phyloP scores from a whole-genome alignment of 1,140 invertebrate genomes.

The Rhizoglyphus robini region DNA sequence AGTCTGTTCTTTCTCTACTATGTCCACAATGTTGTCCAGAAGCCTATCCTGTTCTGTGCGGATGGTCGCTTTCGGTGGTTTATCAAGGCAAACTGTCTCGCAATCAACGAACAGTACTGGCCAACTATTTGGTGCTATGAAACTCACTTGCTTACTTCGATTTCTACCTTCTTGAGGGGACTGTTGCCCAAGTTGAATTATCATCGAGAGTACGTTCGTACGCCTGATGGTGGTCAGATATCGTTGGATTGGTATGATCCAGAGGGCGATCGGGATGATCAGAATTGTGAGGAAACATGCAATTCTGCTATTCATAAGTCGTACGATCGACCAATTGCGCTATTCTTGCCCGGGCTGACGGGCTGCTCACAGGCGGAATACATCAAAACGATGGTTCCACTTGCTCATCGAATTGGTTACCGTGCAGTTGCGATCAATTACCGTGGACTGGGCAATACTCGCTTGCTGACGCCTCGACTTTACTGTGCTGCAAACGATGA shows the following conservation, averaged over 20 bases:
- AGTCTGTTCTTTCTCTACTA: conserved; percentile 38
- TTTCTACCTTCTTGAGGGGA: conserved; percentile 55
- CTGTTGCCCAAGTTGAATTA: conserved; percentile 42
- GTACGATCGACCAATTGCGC: conserved; percentile 43
- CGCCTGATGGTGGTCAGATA: conserved; percentile 69
- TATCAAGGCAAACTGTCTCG: conserved; percentile 49
- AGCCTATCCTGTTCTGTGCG: conserved; percentile 30
- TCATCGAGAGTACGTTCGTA: conserved; percentile 52
- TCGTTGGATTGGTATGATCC: conserved; percentile 56
- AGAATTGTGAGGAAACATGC: not conserved
- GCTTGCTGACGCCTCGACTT: conserved; percentile 53
- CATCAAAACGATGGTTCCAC: conserved; percentile 57
- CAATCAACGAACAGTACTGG: conserved; percentile 60
- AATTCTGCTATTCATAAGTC: conserved; percentile 29
- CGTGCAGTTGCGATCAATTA: conserved; percentile 30
- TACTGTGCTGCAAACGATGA: conserved; percentile 69
- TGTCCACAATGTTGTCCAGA: conserved; percentile 37
- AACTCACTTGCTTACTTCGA: conserved; percentile 59
- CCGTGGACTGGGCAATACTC: conserved; percentile 23
- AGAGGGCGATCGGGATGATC: conserved; percentile 21
- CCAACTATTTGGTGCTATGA: conserved; percentile 75
- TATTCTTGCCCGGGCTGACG: conserved; percentile 63
- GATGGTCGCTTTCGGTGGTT: conserved; percentile 50
- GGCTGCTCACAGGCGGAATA: conserved; percentile 66
- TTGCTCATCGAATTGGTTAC: conserved; percentile 48